phyloP scores from a whole-genome alignment of 2,113 vertebrate genomes.

The Chaetura pelagica region DNA sequence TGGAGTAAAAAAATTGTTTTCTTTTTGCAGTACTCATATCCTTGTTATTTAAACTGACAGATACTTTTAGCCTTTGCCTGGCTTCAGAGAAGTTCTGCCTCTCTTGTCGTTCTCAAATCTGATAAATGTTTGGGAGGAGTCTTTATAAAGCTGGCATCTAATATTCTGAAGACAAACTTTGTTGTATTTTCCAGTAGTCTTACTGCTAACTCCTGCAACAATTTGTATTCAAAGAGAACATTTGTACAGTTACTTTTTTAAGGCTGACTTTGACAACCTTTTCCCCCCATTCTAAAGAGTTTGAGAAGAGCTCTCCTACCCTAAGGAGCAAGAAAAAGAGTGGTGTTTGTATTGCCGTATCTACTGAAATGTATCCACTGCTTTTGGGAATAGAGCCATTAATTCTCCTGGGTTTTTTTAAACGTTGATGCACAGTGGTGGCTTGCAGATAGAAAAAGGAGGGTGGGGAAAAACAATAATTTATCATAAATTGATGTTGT shows the following conservation, averaged over 20 bases:
- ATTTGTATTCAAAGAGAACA: neutral
- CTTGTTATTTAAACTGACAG: neutral
- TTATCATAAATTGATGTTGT: neutral
- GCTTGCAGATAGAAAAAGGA: conserved; percentile 1
- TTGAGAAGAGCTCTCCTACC: neutral
- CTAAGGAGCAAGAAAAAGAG: neutral
- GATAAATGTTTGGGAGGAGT: neutral
- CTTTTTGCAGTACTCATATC: neutral
- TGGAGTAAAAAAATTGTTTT: neutral
- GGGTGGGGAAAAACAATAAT: conserved; percentile 37
- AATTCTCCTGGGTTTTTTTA: neutral
- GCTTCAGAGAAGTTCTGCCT: neutral
- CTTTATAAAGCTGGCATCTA: neutral
- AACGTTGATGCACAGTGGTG: neutral
- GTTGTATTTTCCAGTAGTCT: neutral
- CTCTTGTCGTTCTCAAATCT: neutral
- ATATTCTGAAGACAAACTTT: neutral
- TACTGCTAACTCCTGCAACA: neutral
- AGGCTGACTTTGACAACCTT: neutral
- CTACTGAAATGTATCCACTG: neutral
- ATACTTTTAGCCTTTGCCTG: neutral
- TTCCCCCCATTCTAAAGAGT: neutral
- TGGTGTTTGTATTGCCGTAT: neutral
- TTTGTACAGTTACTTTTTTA: neutral
- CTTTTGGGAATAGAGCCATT: neutral